Evolutionary conservation across 2,113 vertebrate species (phyloP).

Genomic region (Meles meles): DNA sequence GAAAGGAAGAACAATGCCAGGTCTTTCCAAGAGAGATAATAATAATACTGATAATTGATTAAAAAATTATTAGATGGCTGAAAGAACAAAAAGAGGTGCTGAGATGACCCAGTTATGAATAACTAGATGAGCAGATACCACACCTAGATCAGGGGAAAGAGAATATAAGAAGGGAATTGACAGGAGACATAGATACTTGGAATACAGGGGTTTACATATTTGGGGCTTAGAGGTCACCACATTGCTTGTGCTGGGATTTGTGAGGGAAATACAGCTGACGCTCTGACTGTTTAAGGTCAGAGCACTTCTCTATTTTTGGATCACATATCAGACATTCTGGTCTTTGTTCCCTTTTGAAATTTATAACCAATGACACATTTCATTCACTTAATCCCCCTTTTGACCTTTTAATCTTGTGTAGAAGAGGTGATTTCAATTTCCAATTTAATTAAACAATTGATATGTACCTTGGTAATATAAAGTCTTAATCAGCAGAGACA

Average conservation of each 20-base stretch:
- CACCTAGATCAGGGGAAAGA: background rate
- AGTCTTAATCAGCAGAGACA: background rate
- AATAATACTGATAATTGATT: background rate
- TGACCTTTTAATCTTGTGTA: background rate
- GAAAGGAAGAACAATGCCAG: background rate
- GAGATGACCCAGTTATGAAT: background rate
- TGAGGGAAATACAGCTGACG: background rate
- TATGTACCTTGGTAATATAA: background rate
- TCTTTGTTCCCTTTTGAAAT: background rate
- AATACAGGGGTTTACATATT: fast-evolving
- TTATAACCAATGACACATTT: background rate
- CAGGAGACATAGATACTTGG: fast-evolving
- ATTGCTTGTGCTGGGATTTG: background rate
- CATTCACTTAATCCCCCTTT: background rate
- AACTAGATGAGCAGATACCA: background rate
- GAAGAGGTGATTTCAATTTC: background rate
- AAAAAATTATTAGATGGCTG: background rate
- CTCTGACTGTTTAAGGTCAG: background rate
- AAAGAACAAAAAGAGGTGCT: background rate
- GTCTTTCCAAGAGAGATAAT: background rate
- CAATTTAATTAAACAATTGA: background rate
- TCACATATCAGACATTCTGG: background rate
- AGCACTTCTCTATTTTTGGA: background rate
- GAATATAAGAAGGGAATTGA: background rate
- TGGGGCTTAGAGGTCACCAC: background rate